phyloP scores from a whole-genome alignment of 1,140 invertebrate species.

The Nilaparvata lugens region DNA sequence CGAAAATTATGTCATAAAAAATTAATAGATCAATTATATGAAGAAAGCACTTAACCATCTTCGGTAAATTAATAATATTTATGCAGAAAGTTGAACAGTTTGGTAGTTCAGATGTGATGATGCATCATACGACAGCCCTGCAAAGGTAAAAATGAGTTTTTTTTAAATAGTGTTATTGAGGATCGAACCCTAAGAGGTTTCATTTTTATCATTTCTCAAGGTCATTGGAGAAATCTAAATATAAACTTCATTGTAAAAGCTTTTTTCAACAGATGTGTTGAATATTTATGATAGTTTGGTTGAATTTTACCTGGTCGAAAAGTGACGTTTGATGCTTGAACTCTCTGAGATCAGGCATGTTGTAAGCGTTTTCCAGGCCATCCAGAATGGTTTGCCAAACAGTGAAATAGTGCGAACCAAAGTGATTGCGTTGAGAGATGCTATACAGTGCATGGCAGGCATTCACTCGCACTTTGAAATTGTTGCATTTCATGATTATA shows the following conservation, averaged over 20 bases:
- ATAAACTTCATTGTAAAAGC: neutral
- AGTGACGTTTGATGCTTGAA: slow-evolving; percentile 19
- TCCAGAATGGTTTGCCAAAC: slow-evolving; percentile 17
- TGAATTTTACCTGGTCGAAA: slow-evolving; percentile 8
- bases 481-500: slow-evolving; percentile 16
- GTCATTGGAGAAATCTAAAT: neutral
- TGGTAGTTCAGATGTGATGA: too few relatives aligned
- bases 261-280: neutral
- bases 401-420: slow-evolving; percentile 5
- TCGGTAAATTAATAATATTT: too few relatives aligned
- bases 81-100: too few relatives aligned
- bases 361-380: slow-evolving; percentile 20
- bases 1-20: too few relatives aligned
- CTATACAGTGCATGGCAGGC: slow-evolving; percentile 15
- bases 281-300: neutral
- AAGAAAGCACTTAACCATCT: too few relatives aligned
- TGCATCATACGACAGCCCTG: neutral
- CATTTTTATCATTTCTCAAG: neutral
- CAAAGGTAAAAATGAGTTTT: neutral
- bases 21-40: too few relatives aligned
- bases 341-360: slow-evolving; percentile 22
- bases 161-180: neutral
- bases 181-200: neutral
- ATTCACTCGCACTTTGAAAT: slow-evolving; percentile 22
- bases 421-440: slow-evolving; percentile 9